Percentiles rank a stretch among this genome's conserved stretches.
Evolutionary conservation across 2,888 invertebrate species (phyloP).

Genomic region (Zygothrica quintamaculata): DNA sequence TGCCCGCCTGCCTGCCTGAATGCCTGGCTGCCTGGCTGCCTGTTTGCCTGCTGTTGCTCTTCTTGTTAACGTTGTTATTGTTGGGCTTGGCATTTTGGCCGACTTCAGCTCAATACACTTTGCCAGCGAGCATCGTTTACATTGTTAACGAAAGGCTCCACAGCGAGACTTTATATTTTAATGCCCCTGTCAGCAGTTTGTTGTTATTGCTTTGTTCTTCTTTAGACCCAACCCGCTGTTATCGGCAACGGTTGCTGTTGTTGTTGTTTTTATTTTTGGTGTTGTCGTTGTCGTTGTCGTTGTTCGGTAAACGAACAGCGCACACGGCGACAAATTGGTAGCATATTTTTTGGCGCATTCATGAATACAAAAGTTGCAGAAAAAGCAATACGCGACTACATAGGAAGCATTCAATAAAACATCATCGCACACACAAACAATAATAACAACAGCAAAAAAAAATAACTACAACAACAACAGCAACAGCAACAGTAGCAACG

Average conservation of each 20-base stretch:
- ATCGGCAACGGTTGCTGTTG: conserved; percentile 12
- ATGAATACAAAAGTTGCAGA: conserved; percentile 70
- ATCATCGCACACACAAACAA: conserved; percentile 53
- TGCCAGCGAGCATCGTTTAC: conserved; percentile 63
- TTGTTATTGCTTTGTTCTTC: conserved; percentile 75
- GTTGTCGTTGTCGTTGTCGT: conserved; percentile 27
- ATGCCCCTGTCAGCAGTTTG: conserved; percentile 77
- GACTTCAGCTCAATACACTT: conserved; percentile 67
- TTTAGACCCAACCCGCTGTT: conserved; percentile 38
- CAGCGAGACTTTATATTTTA: conserved; percentile 76
- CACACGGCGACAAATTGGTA: conserved; percentile 79
- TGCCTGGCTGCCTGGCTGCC: too few species aligned
- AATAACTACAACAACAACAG: conserved; percentile 15
- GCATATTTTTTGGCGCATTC: conserved; percentile 78
- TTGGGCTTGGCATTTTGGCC: conserved; percentile 55
- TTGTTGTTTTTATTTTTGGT: conserved; percentile 12
- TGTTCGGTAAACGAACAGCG: conserved; percentile 56
- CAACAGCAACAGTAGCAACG: neutral
- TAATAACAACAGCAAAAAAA: neutral
- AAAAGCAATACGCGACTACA: conserved; percentile 59
- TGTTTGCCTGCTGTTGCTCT: conserved; percentile 9
- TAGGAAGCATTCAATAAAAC: conserved; percentile 79
- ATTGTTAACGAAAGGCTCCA: conserved; percentile 71
- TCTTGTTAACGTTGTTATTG: conserved; percentile 30
- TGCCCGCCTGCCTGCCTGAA: too few species aligned